Conservation (phyloP, 2,888 invertebrate species). For the Argynnis bischoffii region DNA sequence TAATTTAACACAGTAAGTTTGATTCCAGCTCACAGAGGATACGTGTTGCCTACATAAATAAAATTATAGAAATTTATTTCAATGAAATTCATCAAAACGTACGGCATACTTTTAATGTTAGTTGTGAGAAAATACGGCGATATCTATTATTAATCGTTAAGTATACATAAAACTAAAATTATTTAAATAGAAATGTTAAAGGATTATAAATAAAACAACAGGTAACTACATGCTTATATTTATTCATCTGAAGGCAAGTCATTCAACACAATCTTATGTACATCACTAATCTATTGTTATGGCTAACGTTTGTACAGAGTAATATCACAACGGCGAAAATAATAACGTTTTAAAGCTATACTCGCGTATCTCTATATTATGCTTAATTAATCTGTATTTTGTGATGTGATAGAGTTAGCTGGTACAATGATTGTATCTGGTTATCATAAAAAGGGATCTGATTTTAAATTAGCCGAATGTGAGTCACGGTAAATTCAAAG, state of each 20-base stretch:
- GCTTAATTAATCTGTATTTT: slow-evolving; percentile 22
- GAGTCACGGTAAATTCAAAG: too few relatives aligned
- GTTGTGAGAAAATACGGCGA: too few relatives aligned
- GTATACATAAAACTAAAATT: too few relatives aligned
- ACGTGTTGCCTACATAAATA: too few relatives aligned
- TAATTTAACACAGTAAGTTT: too few relatives aligned
- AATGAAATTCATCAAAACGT: too few relatives aligned
- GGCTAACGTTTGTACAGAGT: slow-evolving; percentile 71
- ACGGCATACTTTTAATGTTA: too few relatives aligned
- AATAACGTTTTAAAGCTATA: slow-evolving; percentile 69
- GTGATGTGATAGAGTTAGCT: slow-evolving; percentile 10
- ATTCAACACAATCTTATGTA: slow-evolving; percentile 47
- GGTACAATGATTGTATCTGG: background rate
- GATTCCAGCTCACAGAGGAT: too few relatives aligned
- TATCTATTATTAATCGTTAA: too few relatives aligned
- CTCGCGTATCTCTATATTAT: slow-evolving; percentile 37
- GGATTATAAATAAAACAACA: slow-evolving; percentile 47
- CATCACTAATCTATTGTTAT: slow-evolving; percentile 41
- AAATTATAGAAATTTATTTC: too few relatives aligned
- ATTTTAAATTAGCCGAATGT: too few relatives aligned
- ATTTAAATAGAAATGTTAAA: background rate
- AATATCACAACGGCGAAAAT: slow-evolving; percentile 75
- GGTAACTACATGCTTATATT: slow-evolving; percentile 49
- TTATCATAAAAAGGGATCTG: background rate
- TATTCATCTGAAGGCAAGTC: slow-evolving; percentile 67